phyloP scores from a whole-genome alignment of 2,888 invertebrate genomes.

The Meandrusa payeni region DNA sequence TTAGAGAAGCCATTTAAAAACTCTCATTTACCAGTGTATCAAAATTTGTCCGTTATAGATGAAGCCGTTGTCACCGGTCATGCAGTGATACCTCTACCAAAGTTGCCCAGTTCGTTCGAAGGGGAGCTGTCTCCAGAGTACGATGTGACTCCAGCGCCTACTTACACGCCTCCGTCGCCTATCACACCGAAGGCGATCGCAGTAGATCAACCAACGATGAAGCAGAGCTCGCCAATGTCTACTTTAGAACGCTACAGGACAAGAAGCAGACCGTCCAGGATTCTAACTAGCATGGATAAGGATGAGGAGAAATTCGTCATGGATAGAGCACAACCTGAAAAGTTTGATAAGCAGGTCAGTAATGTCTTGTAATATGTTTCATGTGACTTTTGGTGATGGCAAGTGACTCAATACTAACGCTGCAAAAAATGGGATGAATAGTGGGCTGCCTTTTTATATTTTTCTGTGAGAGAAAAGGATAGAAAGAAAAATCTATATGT shows the following conservation, averaged over 20 bases:
- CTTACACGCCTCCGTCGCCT: conserved; percentile 60
- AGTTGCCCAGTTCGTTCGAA: conserved; percentile 79
- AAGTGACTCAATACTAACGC: no score
- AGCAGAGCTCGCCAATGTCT: conserved; percentile 64
- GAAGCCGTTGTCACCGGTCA: conserved; percentile 83
- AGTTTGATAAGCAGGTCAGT: conserved; percentile 71
- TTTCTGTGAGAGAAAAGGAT: no score
- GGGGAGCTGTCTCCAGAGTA: conserved; percentile 61
- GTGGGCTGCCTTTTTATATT: no score
- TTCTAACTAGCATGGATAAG: conserved; percentile 54
- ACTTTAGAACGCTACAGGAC: conserved; percentile 72
- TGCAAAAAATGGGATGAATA: no score
- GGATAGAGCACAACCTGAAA: conserved; percentile 83
- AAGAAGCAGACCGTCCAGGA: conserved; percentile 61
- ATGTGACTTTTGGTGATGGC: no score
- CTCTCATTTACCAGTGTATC: no score
- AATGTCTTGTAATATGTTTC: background rate
- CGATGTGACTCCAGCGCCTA: conserved; percentile 48
- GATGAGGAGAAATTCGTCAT: conserved; percentile 86
- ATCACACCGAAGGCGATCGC: conserved; percentile 52
- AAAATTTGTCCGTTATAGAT: conserved; percentile 56
- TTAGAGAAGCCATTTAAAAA: no score
- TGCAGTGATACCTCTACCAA: conserved; percentile 83
- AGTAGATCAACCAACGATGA: conserved; percentile 38
- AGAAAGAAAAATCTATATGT: no score